phyloP scores from a whole-genome alignment of 2,797 vertebrate species.

The Enteromius unitaeniatus region DNA sequence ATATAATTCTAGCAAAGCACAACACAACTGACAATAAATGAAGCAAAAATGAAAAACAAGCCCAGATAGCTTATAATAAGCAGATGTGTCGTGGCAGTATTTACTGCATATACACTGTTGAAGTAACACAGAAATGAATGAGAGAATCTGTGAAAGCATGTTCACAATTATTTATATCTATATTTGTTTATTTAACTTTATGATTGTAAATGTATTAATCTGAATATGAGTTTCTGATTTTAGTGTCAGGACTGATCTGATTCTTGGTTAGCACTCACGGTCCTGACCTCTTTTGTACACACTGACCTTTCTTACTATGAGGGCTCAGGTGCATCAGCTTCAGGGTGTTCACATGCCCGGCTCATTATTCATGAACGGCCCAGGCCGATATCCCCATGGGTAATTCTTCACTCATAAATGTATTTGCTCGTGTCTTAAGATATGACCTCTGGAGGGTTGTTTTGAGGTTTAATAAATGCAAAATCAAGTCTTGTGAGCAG shows the following conservation, averaged over 20 bases:
- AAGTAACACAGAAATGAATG: background rate
- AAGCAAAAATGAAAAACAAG: background rate
- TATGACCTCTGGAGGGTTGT: background rate
- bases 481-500: background rate
- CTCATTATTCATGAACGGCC: conserved; percentile 8
- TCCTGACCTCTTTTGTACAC: background rate
- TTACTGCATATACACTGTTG: background rate
- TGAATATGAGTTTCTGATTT: background rate
- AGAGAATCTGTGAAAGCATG: background rate
- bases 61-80: background rate
- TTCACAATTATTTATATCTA: background rate
- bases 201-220: background rate
- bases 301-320: background rate
- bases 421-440: conserved; percentile 45
- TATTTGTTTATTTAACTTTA: background rate
- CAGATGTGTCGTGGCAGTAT: background rate
- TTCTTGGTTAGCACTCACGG: background rate
- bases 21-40: background rate
- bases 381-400: conserved; percentile 30
- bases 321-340: conserved; percentile 1
- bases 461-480: conserved; percentile 29
- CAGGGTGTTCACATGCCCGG: background rate
- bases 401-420: conserved; percentile 29
- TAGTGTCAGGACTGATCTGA: background rate
- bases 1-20: background rate